phyloP scores from a whole-genome alignment of 2,797 vertebrate genomes.

The Austrolebias charrua region DNA sequence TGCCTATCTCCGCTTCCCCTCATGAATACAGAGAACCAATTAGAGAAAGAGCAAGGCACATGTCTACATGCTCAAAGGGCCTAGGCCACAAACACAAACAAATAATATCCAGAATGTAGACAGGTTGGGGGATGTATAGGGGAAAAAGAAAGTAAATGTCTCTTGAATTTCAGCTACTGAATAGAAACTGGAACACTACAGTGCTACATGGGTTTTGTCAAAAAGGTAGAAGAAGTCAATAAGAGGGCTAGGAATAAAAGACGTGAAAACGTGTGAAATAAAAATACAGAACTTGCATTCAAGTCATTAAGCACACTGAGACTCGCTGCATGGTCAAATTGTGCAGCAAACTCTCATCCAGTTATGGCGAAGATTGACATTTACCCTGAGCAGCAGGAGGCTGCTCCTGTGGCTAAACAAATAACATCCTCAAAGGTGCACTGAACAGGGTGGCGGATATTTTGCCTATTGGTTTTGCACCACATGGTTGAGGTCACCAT shows the following conservation, averaged over 20 bases:
- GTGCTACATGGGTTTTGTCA: conserved; percentile 21
- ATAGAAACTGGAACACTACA: conserved; percentile 32
- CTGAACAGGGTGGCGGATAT: conserved; percentile 35
- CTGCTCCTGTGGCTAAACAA: conserved; percentile 62
- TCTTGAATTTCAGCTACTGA: conserved; percentile 8
- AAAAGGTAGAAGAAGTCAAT: conserved; percentile 33
- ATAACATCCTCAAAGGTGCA: conserved; percentile 60
- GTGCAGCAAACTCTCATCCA: conserved; percentile 36
- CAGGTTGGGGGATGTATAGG: conserved; percentile 14
- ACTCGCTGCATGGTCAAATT: conserved; percentile 28
- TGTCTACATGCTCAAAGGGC: conserved; percentile 59
- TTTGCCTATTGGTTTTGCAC: conserved; percentile 74
- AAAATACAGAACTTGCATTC: conserved; percentile 33
- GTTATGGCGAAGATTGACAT: conserved; percentile 44
- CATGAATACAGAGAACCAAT: conserved; percentile 76
- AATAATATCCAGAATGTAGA: conserved; percentile 32
- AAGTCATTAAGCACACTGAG: conserved; percentile 33
- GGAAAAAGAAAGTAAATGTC: conserved; percentile 4
- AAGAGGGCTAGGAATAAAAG: conserved; percentile 14
- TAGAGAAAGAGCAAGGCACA: conserved; percentile 65
- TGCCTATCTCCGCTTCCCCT: conserved; percentile 50
- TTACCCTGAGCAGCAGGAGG: conserved; percentile 54
- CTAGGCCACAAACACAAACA: conserved; percentile 56
- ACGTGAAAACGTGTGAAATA: conserved; percentile 32
- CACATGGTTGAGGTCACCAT: conserved; percentile 53